phyloP scores from a whole-genome alignment of 1,140 invertebrate species.

The Pygmarrhopalites habei region DNA sequence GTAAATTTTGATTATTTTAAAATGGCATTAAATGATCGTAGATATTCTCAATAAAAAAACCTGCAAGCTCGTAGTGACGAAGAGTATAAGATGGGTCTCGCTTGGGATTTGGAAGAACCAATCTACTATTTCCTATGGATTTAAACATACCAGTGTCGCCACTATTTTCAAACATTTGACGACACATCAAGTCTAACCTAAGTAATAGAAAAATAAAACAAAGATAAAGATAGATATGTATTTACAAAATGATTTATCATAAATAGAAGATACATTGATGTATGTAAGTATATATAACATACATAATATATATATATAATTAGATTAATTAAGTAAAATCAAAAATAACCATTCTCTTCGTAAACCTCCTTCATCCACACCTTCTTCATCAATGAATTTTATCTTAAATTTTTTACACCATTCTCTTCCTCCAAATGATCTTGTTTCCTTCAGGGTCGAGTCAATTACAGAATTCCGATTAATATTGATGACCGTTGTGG shows the following conservation, averaged over 20 bases:
- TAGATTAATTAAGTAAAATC: too few relatives aligned
- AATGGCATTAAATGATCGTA: too few relatives aligned
- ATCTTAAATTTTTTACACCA: conserved; percentile 92
- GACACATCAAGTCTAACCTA: too few relatives aligned
- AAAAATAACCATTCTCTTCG: conserved; percentile 89
- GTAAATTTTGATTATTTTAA: too few relatives aligned
- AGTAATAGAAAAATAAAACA: too few relatives aligned
- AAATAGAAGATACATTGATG: too few relatives aligned
- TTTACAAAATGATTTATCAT: too few relatives aligned
- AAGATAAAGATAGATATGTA: too few relatives aligned
- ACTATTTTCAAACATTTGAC: conserved; percentile 69
- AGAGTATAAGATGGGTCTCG: conserved; percentile 65
- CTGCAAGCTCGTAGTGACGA: conserved; percentile 88
- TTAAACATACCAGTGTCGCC: conserved; percentile 57
- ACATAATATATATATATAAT: too few relatives aligned
- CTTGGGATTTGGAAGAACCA: conserved; percentile 79
- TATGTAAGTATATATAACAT: too few relatives aligned
- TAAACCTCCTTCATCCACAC: conserved; percentile 86
- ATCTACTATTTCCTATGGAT: conserved; percentile 55
- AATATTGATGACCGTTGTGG: conserved; percentile 56
- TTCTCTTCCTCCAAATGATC: conserved; percentile 67
- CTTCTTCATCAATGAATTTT: conserved; percentile 79
- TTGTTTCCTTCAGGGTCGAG: conserved; percentile 68
- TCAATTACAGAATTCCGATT: conserved; percentile 16
- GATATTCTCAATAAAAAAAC: too few relatives aligned